phyloP scores from a whole-genome alignment of 2,113 vertebrate species.

The Campylomormyrus numenius region DNA sequence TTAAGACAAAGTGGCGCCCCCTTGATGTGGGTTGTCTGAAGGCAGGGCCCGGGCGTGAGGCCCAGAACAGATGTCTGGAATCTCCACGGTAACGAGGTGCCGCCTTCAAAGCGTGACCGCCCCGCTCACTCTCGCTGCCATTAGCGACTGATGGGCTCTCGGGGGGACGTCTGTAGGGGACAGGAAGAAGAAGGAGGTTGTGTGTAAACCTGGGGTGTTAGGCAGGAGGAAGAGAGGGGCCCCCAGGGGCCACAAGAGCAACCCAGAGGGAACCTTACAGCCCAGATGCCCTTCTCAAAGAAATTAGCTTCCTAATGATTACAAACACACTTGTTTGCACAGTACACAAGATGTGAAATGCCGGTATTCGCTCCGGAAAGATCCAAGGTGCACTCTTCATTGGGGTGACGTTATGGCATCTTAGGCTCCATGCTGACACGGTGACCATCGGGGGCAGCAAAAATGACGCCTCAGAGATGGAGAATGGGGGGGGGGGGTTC shows the following conservation, averaged over 20 bases:
- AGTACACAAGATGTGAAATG: background rate
- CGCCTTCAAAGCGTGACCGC: background rate
- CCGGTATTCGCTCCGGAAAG: background rate
- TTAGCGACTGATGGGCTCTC: background rate
- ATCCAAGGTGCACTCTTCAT: conserved; percentile 46
- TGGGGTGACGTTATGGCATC: conserved; percentile 44
- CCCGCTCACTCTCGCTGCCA: background rate
- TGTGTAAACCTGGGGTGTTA: background rate
- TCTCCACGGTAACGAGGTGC: background rate
- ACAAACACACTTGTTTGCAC: background rate
- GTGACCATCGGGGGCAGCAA: background rate
- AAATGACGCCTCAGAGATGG: background rate
- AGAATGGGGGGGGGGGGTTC: background rate
- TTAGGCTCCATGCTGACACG: conserved; percentile 31
- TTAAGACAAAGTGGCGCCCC: conserved; percentile 7
- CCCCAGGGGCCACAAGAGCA: background rate
- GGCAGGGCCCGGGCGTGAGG: background rate
- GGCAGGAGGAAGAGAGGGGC: background rate
- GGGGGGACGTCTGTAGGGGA: background rate
- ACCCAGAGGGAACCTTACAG: background rate
- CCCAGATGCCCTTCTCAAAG: background rate
- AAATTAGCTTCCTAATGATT: background rate
- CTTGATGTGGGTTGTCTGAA: background rate
- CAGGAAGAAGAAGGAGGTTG: background rate
- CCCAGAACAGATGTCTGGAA: conserved; percentile 14